phyloP scores from a whole-genome alignment of 2,888 invertebrate species.

The Pollenia labialis region DNA sequence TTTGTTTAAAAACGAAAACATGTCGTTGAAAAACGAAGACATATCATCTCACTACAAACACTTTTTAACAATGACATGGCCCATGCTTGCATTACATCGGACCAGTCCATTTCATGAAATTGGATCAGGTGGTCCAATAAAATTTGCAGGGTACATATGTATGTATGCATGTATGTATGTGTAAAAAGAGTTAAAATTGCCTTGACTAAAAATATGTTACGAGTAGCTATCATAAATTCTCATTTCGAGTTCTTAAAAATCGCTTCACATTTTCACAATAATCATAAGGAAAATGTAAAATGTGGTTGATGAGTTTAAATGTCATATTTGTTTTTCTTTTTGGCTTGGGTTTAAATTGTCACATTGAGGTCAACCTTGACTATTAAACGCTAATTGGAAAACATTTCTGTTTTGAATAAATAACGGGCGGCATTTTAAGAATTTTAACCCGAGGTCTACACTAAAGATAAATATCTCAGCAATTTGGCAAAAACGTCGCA shows the following conservation, averaged over 20 bases:
- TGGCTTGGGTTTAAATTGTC: not conserved
- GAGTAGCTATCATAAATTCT: slow-evolving; percentile 30
- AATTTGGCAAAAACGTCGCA: too few species aligned
- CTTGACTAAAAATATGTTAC: slow-evolving; percentile 47
- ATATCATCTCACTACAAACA: too few species aligned
- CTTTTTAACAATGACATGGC: too few species aligned
- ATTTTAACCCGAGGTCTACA: not conserved
- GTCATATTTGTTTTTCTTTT: not conserved
- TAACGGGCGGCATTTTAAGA: not conserved
- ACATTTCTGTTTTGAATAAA: not conserved
- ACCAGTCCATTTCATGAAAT: too few species aligned
- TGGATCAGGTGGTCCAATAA: too few species aligned
- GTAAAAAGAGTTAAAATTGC: slow-evolving; percentile 22
- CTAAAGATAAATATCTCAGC: too few species aligned
- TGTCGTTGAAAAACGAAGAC: too few species aligned
- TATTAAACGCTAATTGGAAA: slow-evolving; percentile 29
- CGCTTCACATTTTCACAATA: slow-evolving; percentile 12
- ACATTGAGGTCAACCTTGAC: slow-evolving; percentile 37
- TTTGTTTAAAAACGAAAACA: too few species aligned
- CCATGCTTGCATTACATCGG: too few species aligned
- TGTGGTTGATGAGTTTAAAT: not conserved
- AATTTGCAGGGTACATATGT: too few species aligned
- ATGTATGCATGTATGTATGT: not conserved
- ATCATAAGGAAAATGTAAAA: not conserved
- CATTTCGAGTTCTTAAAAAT: slow-evolving; percentile 32